A percentile compares a stretch with the other conserved stretches of the same genome.
Conservation (phyloP, 1,140 invertebrate species). For the Triops cancriformis region DNA sequence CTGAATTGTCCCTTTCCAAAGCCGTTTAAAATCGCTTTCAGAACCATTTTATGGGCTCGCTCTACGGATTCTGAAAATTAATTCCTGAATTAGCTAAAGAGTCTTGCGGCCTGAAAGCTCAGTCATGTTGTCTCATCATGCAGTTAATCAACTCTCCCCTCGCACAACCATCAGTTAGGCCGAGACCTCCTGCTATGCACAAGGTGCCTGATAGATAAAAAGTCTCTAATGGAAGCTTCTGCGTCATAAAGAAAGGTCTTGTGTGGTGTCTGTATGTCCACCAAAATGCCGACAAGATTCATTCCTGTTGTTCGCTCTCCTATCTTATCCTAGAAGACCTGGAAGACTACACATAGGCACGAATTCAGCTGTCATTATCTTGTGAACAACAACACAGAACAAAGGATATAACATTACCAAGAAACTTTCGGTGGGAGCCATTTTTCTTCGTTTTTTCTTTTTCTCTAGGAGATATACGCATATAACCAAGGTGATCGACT, state of each 20-base stretch:
- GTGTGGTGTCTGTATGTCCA: background rate
- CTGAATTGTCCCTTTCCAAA: too few species aligned
- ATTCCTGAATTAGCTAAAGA: background rate
- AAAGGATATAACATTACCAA: conserved; percentile 1
- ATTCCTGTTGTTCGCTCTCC: background rate
- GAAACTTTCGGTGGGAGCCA: background rate
- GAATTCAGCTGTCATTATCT: conserved; percentile 13
- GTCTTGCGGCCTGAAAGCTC: background rate
- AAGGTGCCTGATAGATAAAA: conserved; percentile 12
- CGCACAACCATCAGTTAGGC: background rate
- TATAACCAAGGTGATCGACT: background rate
- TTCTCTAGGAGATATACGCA: background rate
- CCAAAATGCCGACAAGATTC: background rate
- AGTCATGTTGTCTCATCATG: conserved; percentile 9
- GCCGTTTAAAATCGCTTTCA: too few species aligned
- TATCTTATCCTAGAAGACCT: background rate
- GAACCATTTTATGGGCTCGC: background rate
- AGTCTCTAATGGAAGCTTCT: background rate
- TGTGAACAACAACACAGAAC: background rate
- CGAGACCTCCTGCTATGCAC: conserved; percentile 3
- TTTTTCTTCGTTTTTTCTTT: background rate
- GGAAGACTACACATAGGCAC: conserved; percentile 9
- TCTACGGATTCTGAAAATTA: background rate
- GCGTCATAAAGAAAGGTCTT: conserved; percentile 13
- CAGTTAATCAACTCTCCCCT: background rate